Evolutionary conservation across 2,888 invertebrate genomes (phyloP).

Genomic region (Pheosia gnoma): DNA sequence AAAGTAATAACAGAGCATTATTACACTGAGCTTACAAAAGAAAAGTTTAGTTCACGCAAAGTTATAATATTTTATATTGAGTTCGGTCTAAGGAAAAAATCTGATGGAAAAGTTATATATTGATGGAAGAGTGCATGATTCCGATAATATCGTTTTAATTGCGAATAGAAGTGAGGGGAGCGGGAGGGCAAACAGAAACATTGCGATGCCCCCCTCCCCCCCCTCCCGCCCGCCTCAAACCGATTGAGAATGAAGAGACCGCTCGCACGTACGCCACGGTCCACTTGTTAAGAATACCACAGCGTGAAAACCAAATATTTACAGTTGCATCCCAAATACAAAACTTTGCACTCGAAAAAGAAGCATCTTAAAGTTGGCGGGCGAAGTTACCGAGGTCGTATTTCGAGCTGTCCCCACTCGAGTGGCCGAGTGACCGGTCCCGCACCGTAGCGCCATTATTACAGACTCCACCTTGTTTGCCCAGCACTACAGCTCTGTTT

Average conservation of each 20-base stretch:
- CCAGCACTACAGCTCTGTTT: slow-evolving; percentile 70
- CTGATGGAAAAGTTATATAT: slow-evolving; percentile 53
- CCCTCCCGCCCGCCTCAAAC: slow-evolving; percentile 52
- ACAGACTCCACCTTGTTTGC: slow-evolving; percentile 69
- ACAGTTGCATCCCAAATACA: slow-evolving; percentile 71
- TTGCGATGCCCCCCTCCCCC: slow-evolving; percentile 59
- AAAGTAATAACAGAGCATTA: slow-evolving; percentile 2
- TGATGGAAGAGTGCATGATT: slow-evolving; percentile 58
- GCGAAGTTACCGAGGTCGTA: slow-evolving; percentile 54
- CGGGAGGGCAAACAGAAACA: slow-evolving; percentile 40
- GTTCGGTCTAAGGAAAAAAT: slow-evolving; percentile 38
- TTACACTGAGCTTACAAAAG: slow-evolving; percentile 18
- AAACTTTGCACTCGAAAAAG: slow-evolving; percentile 71
- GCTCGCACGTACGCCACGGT: slow-evolving; percentile 65
- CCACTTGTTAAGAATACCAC: slow-evolving; percentile 72
- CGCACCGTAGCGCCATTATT: slow-evolving; percentile 61
- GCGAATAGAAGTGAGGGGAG: slow-evolving; percentile 58
- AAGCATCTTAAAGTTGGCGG: slow-evolving; percentile 65
- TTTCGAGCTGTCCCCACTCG: slow-evolving; percentile 61
- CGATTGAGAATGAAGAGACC: slow-evolving; percentile 61
- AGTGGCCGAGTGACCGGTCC: slow-evolving; percentile 67
- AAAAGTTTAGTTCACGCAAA: slow-evolving; percentile 22
- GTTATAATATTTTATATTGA: slow-evolving; percentile 36
- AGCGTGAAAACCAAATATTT: slow-evolving; percentile 73
- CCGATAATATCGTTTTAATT: slow-evolving; percentile 77